Percentiles rank a stretch among this genome's conserved stretches.
Conservation (phyloP, 92 coral and sea anemone genomes). For the Phenganax stokvisi region DNA sequence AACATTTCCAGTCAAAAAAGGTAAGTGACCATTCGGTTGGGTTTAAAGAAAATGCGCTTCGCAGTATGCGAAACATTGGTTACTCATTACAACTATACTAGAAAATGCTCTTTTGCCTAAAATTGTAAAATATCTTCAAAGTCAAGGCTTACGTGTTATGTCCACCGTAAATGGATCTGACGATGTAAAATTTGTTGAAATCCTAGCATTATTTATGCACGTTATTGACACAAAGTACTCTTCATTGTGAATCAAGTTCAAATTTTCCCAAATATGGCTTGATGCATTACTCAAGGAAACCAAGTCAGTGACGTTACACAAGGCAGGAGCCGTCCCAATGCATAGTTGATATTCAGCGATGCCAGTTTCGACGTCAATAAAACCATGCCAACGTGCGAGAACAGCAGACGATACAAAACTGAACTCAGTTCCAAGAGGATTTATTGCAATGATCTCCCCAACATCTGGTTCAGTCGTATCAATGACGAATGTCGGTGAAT, state of each 20-base stretch:
- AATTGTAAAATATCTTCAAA: too few relatives aligned
- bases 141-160: constrained; percentile 56
- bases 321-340: constrained; percentile 59
- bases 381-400: constrained; percentile 67
- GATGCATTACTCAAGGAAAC: constrained; percentile 53
- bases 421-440: constrained; percentile 32
- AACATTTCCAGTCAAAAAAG: too few relatives aligned
- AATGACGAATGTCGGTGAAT: constrained; percentile 67
- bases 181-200: constrained; percentile 56
- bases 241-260: constrained; percentile 51
- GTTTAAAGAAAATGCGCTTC: too few relatives aligned
- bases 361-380: constrained; percentile 74
- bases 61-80: too few relatives aligned
- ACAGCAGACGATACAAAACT: constrained; percentile 62
- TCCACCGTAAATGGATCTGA: constrained; percentile 76
- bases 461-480: constrained; percentile 70
- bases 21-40: too few relatives aligned
- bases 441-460: constrained; percentile 52
- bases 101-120: too few relatives aligned
- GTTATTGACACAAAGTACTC: constrained; percentile 67
- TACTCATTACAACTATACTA: too few relatives aligned
- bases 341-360: constrained; percentile 60
- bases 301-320: constrained; percentile 56
- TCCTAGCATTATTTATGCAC: constrained; percentile 72
- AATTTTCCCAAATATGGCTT: constrained; percentile 39